Evolutionary conservation across 2,113 vertebrate species (phyloP).

Genomic region (Ibidorhyncha struthersii): DNA sequence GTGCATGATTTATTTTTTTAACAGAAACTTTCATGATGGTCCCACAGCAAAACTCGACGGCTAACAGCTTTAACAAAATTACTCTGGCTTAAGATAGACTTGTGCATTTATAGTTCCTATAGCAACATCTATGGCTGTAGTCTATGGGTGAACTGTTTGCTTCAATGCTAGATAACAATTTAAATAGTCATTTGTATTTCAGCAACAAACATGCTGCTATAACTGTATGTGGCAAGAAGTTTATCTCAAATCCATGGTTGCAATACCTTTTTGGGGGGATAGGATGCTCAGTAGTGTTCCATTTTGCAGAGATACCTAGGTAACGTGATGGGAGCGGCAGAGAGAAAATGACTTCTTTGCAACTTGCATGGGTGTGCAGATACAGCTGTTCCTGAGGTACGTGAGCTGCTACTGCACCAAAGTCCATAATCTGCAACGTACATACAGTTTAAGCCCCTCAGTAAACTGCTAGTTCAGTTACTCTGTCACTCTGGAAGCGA

Average conservation of each 20-base stretch:
- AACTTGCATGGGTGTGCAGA: not conserved
- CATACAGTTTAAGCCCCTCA: not conserved
- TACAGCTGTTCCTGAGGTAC: not conserved
- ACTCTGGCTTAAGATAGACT: not conserved
- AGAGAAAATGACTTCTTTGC: not conserved
- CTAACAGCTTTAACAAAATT: not conserved
- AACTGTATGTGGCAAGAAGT: not conserved
- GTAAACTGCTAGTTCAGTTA: not conserved
- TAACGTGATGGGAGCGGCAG: not conserved
- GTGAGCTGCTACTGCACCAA: not conserved
- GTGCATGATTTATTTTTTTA: not conserved
- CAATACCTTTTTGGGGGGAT: not conserved
- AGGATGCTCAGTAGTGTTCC: not conserved
- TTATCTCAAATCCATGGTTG: not conserved
- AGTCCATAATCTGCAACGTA: not conserved
- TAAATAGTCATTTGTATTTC: not conserved
- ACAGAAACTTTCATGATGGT: not conserved
- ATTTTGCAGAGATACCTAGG: not conserved
- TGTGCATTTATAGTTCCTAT: not conserved
- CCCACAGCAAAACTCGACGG: not conserved
- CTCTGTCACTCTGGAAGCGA: not conserved
- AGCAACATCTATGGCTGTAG: not conserved
- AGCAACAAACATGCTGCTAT: not conserved
- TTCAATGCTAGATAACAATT: not conserved
- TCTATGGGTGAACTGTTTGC: not conserved